Conservation (phyloP, 2,888 invertebrate genomes). For the Caenorhabditis sp. region DNA sequence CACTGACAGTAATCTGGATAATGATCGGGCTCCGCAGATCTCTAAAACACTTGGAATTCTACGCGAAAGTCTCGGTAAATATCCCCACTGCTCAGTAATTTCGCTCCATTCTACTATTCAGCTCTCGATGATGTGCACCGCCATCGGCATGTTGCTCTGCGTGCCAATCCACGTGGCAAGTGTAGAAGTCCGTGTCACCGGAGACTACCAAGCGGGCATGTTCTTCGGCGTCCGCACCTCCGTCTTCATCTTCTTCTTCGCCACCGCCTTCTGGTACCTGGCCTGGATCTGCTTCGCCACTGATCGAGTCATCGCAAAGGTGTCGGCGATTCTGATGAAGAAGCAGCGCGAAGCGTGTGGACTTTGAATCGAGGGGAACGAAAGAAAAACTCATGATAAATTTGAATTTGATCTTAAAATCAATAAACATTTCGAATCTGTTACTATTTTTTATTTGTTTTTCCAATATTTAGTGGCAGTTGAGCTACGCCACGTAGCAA, state of each 20-base stretch:
- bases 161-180: constrained; percentile 8
- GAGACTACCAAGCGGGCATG: constrained; percentile 8
- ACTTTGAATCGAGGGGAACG: too few species aligned
- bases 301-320: not conserved
- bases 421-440: too few species aligned
- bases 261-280: constrained; percentile 4
- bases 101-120: too few species aligned
- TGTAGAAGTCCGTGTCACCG: not conserved
- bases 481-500: too few species aligned
- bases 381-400: too few species aligned
- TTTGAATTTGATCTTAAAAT: too few species aligned
- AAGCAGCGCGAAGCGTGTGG: not conserved
- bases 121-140: constrained; percentile 7
- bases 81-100: too few species aligned
- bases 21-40: not conserved
- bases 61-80: constrained; percentile 4
- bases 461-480: too few species aligned
- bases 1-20: not conserved
- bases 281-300: constrained; percentile 15
- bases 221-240: not conserved
- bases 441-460: too few species aligned
- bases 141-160: not conserved
- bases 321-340: not conserved
- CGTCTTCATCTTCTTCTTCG: constrained; percentile 8
- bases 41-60: not conserved